Evolutionary conservation across 2,113 vertebrate genomes (phyloP).

Genomic region (Brachionichthys hirsutus): DNA sequence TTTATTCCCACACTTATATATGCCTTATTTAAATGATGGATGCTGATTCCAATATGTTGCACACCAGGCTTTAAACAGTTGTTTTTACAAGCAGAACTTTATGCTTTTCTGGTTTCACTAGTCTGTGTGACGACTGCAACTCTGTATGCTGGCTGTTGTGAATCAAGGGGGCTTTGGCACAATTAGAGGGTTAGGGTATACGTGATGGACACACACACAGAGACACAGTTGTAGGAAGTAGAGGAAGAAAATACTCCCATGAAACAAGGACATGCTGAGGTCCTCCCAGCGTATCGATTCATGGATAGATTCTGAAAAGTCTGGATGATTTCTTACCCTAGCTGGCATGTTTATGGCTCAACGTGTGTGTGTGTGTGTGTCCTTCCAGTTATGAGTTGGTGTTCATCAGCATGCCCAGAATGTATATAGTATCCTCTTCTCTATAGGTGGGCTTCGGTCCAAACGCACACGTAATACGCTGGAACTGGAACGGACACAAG

Average conservation of each 20-base stretch:
- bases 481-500: constrained; percentile 21
- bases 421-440: constrained; percentile 44
- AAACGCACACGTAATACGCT: constrained; percentile 27
- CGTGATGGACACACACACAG: background rate
- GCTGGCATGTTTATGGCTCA: constrained; percentile 51
- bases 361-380: constrained; percentile 20
- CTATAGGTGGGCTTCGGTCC: constrained; percentile 47
- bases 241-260: constrained; percentile 1
- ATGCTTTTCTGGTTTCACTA: constrained; percentile 61
- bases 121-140: constrained; percentile 36
- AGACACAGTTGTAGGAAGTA: constrained; percentile 10
- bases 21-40: constrained; percentile 10
- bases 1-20: background rate
- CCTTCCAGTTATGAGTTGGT: constrained; percentile 39
- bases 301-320: constrained; percentile 34
- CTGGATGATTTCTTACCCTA: constrained; percentile 41
- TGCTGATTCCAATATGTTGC: constrained; percentile 45
- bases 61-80: constrained; percentile 43
- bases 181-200: constrained; percentile 15
- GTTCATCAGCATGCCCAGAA: constrained; percentile 33
- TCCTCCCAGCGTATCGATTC: constrained; percentile 32
- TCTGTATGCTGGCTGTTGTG: constrained; percentile 19
- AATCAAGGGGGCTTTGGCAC: constrained; percentile 23
- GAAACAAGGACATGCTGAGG: constrained; percentile 37
- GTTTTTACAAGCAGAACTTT: constrained; percentile 52